Conservation (phyloP, 2,797 vertebrate species). For the Xiphorhynchus erythropygius region DNA sequence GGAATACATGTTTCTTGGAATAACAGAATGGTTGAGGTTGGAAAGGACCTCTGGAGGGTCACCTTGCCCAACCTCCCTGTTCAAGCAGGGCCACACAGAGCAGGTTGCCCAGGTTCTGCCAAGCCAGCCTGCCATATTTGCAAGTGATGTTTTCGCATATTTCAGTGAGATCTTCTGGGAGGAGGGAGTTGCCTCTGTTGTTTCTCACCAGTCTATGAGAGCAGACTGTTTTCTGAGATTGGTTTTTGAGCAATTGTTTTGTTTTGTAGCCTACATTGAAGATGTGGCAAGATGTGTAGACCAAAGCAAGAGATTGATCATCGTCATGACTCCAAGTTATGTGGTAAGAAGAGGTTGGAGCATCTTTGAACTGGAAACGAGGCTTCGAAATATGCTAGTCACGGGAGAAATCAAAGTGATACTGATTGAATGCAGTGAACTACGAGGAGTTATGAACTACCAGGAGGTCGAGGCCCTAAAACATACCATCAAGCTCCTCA, state of each 20-base stretch:
- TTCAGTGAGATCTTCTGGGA: background rate
- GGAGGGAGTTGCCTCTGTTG: background rate
- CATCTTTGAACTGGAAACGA: constrained; percentile 98
- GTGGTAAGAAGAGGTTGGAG: constrained; percentile 98
- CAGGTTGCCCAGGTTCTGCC: background rate
- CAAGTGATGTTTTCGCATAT: background rate
- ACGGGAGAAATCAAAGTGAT: constrained; percentile 98
- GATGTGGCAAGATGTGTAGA: constrained; percentile 97
- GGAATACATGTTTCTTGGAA: background rate
- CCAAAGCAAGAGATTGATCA: constrained; percentile 97
- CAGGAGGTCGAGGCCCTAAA: constrained; percentile 98
- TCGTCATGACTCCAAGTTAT: constrained; percentile 98
- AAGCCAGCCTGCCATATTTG: background rate
- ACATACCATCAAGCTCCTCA: constrained; percentile 96
- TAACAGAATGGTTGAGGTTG: background rate
- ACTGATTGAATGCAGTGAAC: constrained; percentile 95
- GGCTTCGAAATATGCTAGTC: constrained; percentile 95
- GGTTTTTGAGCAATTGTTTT: constrained; percentile 51
- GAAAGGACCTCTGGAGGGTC: background rate
- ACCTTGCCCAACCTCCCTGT: background rate
- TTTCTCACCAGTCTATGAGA: background rate
- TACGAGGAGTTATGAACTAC: constrained; percentile 98
- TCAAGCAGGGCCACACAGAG: background rate
- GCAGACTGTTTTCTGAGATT: background rate
- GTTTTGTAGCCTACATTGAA: constrained; percentile 93